Conservation (phyloP, 2,113 vertebrate species). For the Poeciliopsis prolifica region DNA sequence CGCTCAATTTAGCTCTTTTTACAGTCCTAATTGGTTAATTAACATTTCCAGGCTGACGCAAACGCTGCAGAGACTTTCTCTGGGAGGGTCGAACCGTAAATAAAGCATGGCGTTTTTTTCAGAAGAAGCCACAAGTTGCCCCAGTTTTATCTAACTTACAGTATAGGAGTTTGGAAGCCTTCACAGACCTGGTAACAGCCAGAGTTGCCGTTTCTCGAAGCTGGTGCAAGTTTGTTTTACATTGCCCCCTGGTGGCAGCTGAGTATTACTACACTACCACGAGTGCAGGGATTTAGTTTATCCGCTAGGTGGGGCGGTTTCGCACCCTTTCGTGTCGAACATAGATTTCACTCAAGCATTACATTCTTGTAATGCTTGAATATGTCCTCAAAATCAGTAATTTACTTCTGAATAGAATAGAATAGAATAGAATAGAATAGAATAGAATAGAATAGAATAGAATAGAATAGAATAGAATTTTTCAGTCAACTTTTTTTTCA, state of each 20-base stretch:
- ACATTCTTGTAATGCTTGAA: not conserved
- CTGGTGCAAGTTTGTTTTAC: not conserved
- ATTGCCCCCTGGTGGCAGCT: conserved; percentile 29
- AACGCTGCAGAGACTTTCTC: not conserved
- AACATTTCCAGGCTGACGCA: conserved; percentile 17
- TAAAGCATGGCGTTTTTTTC: not conserved
- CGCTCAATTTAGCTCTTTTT: conserved; percentile 4
- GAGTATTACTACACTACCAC: not conserved
- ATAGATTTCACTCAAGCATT: not conserved
- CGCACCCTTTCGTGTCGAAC: not conserved
- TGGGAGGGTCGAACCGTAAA: not conserved
- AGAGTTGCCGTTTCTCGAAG: not conserved
- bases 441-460: too few species aligned
- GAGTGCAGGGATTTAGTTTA: not conserved
- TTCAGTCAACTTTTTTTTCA: too few species aligned
- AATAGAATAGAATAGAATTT: too few species aligned
- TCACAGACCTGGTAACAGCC: not conserved
- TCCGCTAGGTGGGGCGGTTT: conserved; percentile 14
- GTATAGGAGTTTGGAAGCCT: not conserved
- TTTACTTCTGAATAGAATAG: too few species aligned
- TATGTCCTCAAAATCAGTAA: too few species aligned
- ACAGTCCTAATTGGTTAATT: conserved; percentile 29
- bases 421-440: too few species aligned
- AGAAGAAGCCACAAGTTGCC: not conserved
- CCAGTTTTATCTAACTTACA: not conserved